Conservation (phyloP, 2,113 vertebrate species). For the Scomber scombrus region DNA sequence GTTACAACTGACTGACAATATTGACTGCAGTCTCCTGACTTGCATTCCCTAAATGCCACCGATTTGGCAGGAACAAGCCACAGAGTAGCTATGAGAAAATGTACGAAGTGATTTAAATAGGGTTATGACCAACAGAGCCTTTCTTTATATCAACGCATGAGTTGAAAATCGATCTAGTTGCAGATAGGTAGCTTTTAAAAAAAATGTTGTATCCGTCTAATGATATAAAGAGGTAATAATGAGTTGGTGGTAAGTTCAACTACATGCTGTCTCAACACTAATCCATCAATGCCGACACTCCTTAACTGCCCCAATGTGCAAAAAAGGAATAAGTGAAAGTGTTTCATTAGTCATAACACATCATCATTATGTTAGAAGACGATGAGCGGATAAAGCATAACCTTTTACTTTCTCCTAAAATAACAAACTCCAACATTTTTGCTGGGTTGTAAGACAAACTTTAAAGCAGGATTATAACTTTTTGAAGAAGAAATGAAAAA, state of each 20-base stretch:
- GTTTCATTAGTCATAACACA: slow-evolving; percentile 16
- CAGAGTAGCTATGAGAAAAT: slow-evolving; percentile 4
- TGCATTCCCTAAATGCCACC: background rate
- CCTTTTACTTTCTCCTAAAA: background rate
- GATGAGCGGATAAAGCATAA: background rate
- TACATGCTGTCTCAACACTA: background rate
- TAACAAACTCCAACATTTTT: background rate
- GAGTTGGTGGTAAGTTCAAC: background rate
- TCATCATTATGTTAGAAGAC: background rate
- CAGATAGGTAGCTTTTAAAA: background rate
- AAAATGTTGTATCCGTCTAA: background rate
- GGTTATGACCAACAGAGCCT: background rate
- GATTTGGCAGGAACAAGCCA: background rate
- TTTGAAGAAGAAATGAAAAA: too few species aligned
- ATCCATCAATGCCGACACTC: slow-evolving; percentile 11
- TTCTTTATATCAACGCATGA: background rate
- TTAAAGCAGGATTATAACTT: too few species aligned
- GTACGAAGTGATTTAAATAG: background rate
- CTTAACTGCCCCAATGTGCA: background rate
- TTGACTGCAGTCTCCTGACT: background rate
- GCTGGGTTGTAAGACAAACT: background rate
- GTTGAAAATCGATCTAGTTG: background rate
- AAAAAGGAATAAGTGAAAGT: too few species aligned
- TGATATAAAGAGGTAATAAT: slow-evolving; percentile 15
- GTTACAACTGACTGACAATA: background rate